phyloP scores from a whole-genome alignment of 1,140 invertebrate species.

The Zaprionus inermis region DNA sequence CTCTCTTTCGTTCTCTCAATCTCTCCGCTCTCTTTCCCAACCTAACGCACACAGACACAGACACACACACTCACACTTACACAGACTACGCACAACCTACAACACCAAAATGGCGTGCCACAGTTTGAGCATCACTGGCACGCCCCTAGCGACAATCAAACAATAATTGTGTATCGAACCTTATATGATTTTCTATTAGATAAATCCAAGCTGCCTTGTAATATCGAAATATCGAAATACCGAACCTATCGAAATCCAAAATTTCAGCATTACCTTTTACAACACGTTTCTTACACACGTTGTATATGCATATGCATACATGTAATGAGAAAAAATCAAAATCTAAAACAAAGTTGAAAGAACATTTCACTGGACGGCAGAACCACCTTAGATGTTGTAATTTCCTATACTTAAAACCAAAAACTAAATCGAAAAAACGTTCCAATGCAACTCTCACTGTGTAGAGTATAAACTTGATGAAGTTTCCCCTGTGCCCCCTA shows the following conservation, averaged over 20 bases:
- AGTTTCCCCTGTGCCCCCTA: background rate
- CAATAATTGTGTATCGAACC: conserved; percentile 44
- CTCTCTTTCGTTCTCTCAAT: conserved; percentile 24
- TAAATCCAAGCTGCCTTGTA: conserved; percentile 73
- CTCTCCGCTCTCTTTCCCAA: conserved; percentile 1
- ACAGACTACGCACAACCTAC: conserved; percentile 73
- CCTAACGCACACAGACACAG: conserved; percentile 29
- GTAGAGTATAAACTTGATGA: conserved; percentile 32
- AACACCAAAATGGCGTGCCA: conserved; percentile 55
- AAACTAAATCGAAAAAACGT: conserved; percentile 30
- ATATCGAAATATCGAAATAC: conserved; percentile 15
- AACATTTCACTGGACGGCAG: conserved; percentile 82
- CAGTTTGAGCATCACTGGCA: conserved; percentile 38
- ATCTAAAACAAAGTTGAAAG: conserved; percentile 62
- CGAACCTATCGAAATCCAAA: conserved; percentile 59
- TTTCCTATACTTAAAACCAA: conserved; percentile 67
- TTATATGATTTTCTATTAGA: conserved; percentile 38
- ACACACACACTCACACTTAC: conserved; percentile 38
- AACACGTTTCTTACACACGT: conserved; percentile 16
- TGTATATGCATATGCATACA: conserved; percentile 41
- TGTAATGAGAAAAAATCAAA: conserved; percentile 49
- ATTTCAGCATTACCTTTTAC: conserved; percentile 48
- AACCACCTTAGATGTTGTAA: conserved; percentile 84
- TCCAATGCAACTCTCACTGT: conserved; percentile 17
- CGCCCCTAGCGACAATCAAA: conserved; percentile 59